Evolutionary conservation across 2,113 vertebrate genomes (phyloP).

Genomic region (Gopherus evgoodei): DNA sequence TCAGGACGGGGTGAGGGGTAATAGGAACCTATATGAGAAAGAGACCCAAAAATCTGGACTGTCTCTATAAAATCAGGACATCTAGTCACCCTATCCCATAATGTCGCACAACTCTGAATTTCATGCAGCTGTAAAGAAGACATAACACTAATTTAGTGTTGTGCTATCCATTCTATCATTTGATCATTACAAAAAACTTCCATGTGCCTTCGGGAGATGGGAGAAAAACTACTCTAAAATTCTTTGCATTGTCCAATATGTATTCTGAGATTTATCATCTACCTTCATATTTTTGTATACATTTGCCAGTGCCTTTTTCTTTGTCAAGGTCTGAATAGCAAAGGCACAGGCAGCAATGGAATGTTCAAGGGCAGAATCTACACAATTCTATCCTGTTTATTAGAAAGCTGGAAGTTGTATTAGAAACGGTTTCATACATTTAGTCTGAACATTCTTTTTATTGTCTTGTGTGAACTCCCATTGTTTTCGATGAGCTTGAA

Average conservation of each 20-base stretch:
- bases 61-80: too few relatives aligned
- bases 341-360: constrained; percentile 6
- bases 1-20: too few relatives aligned
- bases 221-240: constrained; percentile 31
- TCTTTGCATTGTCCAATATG: constrained; percentile 25
- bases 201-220: background rate
- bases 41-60: too few relatives aligned
- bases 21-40: too few relatives aligned
- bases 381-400: constrained; percentile 3
- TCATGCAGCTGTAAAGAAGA: background rate
- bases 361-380: constrained; percentile 55
- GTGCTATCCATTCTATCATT: constrained; percentile 34
- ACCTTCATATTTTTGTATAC: constrained; percentile 44
- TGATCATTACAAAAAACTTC: constrained; percentile 14
- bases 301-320: constrained; percentile 5
- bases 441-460: constrained; percentile 44
- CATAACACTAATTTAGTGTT: background rate
- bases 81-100: background rate
- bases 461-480: constrained; percentile 52
- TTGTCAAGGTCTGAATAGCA: constrained; percentile 53
- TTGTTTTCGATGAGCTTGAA: constrained; percentile 28
- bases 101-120: constrained; percentile 26
- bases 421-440: constrained; percentile 51
- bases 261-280: constrained; percentile 47
- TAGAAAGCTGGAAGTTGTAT: constrained; percentile 30